Evolutionary conservation across 1,140 invertebrate genomes (phyloP).

Genomic region (Drosophila navojoa): DNA sequence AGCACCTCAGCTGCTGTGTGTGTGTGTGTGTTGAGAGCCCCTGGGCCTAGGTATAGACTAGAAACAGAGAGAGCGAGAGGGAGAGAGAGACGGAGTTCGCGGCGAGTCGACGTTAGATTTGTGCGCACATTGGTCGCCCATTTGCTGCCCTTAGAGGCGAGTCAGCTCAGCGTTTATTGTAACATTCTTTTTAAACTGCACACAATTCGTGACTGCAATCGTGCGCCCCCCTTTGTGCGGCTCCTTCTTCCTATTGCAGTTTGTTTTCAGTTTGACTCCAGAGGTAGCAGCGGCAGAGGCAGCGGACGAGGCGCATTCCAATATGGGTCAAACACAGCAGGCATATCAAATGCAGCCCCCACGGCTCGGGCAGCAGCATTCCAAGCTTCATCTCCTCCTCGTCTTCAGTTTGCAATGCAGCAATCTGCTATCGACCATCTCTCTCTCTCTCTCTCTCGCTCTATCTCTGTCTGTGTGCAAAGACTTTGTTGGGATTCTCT

Average conservation of each 20-base stretch:
- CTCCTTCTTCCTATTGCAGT: not conserved
- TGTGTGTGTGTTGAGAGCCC: conserved; percentile 32
- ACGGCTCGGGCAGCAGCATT: conserved; percentile 51
- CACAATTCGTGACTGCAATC: conserved; percentile 69
- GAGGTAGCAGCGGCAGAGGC: conserved; percentile 13
- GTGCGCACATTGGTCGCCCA: conserved; percentile 30
- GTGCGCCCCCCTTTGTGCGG: conserved; percentile 19
- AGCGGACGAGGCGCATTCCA: conserved; percentile 68
- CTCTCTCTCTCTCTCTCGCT: conserved; percentile 39
- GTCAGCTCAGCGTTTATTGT: conserved; percentile 58
- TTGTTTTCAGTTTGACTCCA: conserved; percentile 2
- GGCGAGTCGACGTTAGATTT: conserved; percentile 40
- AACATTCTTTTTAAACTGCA: conserved; percentile 65
- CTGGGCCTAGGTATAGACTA: conserved; percentile 39
- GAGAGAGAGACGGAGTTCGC: conserved; percentile 8
- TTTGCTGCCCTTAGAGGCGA: conserved; percentile 32
- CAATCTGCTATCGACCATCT: conserved; percentile 74
- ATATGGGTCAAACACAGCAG: conserved; percentile 81
- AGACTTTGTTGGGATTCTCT: conserved; percentile 69
- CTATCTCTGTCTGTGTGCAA: conserved; percentile 3
- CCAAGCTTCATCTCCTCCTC: conserved; percentile 38
- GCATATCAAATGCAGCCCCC: conserved; percentile 76
- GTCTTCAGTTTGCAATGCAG: conserved; percentile 31
- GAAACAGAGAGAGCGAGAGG: too few species aligned
- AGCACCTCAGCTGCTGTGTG: conserved; percentile 54